Evolutionary conservation across 2,888 invertebrate species (phyloP).

Genomic region (Drosophila conformis): DNA sequence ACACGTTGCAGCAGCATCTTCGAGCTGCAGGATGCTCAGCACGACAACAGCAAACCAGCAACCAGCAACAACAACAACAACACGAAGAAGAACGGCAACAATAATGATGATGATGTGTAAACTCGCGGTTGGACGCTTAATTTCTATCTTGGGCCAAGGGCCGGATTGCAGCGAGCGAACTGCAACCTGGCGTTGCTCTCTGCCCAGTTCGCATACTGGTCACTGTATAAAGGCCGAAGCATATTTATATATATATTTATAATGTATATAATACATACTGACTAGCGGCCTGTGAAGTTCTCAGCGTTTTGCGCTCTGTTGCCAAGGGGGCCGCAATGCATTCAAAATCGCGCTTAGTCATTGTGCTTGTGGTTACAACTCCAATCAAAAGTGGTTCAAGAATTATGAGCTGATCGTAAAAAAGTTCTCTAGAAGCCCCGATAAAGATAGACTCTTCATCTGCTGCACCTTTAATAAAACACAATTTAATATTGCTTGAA

Average conservation of each 20-base stretch:
- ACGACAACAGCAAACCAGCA: slow-evolving; percentile 49
- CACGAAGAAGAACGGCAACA: slow-evolving; percentile 55
- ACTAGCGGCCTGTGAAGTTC: slow-evolving; percentile 10
- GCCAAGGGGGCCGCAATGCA: slow-evolving; percentile 42
- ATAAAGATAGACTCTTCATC: neutral
- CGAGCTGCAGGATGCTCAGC: slow-evolving; percentile 62
- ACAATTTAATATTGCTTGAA: neutral
- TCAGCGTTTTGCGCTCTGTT: slow-evolving; percentile 33
- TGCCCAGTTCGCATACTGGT: neutral
- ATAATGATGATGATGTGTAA: slow-evolving; percentile 81
- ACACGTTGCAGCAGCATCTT: slow-evolving; percentile 63
- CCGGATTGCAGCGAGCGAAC: slow-evolving; percentile 27
- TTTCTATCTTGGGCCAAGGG: slow-evolving; percentile 74
- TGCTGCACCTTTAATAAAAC: neutral
- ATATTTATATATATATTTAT: slow-evolving; percentile 13
- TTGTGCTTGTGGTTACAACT: slow-evolving; percentile 21
- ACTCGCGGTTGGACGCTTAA: slow-evolving; percentile 79
- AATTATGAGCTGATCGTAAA: slow-evolving; percentile 34
- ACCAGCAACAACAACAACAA: slow-evolving; percentile 13
- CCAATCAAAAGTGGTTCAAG: slow-evolving; percentile 50
- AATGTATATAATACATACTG: neutral
- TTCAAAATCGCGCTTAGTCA: slow-evolving; percentile 45
- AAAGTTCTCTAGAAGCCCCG: neutral
- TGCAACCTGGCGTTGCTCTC: slow-evolving; percentile 20
- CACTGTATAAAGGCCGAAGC: slow-evolving; percentile 6